Evolutionary conservation across 2,888 invertebrate species (phyloP).

Genomic region (Drosophila antonietae): DNA sequence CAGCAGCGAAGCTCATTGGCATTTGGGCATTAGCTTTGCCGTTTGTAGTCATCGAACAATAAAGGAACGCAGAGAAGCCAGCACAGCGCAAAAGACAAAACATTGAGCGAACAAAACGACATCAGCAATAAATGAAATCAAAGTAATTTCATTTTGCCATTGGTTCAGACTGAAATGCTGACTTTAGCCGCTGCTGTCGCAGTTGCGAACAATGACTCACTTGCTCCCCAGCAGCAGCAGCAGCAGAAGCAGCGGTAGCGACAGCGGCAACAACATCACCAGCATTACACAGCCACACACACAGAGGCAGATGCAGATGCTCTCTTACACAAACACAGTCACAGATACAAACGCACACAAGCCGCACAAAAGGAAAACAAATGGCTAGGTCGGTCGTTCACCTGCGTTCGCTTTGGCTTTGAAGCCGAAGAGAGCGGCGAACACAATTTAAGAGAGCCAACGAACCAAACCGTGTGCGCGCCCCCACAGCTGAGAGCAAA

Average conservation of each 20-base stretch:
- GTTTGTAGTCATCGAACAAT: conserved; percentile 25
- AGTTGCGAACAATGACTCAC: conserved; percentile 68
- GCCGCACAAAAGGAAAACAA: conserved; percentile 78
- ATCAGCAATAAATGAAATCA: conserved; percentile 57
- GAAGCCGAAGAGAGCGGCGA: conserved; percentile 41
- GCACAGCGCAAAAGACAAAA: conserved; percentile 15
- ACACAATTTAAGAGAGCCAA: conserved; percentile 43
- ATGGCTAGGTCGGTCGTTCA: conserved; percentile 85
- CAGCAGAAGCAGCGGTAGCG: conserved; percentile 22
- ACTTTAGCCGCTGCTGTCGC: conserved; percentile 20
- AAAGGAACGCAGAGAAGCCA: conserved; percentile 23
- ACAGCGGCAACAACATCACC: conserved; percentile 43
- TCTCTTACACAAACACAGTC: conserved; percentile 28
- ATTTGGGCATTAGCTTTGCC: conserved; percentile 39
- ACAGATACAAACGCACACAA: conserved; percentile 35
- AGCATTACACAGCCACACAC: conserved; percentile 25
- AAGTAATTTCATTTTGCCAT: conserved; percentile 48
- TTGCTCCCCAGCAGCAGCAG: conserved; percentile 59
- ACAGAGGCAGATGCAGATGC: conserved; percentile 37
- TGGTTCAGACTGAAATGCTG: conserved; percentile 23
- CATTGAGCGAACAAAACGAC: conserved; percentile 33
- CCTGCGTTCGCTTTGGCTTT: conserved; percentile 71
- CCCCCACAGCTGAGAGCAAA: conserved; percentile 53
- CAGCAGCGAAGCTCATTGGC: conserved; percentile 32
- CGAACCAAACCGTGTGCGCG: conserved; percentile 41